Percentiles rank a stretch among this genome's conserved stretches.
Conservation (phyloP, 2,888 invertebrate genomes). For the Eurois occulta region DNA sequence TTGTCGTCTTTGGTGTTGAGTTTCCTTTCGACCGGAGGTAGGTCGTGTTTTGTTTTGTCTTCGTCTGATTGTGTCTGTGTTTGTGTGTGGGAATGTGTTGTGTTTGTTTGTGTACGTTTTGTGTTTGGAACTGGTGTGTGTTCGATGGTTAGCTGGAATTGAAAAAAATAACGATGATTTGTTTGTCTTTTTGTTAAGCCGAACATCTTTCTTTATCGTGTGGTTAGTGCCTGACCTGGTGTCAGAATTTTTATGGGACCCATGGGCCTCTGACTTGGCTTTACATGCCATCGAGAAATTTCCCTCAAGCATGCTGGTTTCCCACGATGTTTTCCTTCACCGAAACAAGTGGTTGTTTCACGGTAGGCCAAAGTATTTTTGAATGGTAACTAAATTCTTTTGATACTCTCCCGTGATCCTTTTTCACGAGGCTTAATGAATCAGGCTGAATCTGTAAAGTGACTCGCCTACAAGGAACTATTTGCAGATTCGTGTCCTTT, state of each 20-base stretch:
- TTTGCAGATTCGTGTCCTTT: neutral
- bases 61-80: conserved; percentile 62
- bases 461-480: neutral
- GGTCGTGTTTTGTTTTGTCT: conserved; percentile 72
- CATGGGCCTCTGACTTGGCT: too few species aligned
- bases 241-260: too few species aligned
- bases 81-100: conserved; percentile 46
- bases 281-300: too few species aligned
- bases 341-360: neutral
- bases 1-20: conserved; percentile 69
- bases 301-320: too few species aligned
- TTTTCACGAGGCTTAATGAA: neutral
- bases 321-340: too few species aligned
- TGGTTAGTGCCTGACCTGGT: too few species aligned
- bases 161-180: neutral
- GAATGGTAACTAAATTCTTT: neutral
- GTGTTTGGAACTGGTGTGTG: conserved; percentile 94
- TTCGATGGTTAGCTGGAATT: conserved; percentile 94
- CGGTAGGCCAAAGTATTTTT: neutral
- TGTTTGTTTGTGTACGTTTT: conserved; percentile 62
- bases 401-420: neutral
- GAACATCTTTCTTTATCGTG: too few species aligned
- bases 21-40: conserved; percentile 91
- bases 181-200: neutral
- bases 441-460: neutral